These are phyloP conservation scores for Nestor notabilis DNA, from an alignment of 2,113 vertebrate genomes.

Conservation along the genomic window DNA sequence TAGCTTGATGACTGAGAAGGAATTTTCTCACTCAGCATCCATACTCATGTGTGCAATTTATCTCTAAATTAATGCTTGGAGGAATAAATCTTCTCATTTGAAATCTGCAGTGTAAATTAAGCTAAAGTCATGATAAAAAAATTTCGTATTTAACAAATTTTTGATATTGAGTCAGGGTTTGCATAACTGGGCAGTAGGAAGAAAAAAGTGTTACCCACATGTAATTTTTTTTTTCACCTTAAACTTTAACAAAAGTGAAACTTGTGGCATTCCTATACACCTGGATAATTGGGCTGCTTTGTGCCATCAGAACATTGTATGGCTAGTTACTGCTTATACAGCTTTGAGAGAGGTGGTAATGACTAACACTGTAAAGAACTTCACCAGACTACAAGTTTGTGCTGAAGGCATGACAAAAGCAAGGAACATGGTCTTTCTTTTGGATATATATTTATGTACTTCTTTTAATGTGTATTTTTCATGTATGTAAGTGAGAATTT, in stretches of 20 bases:
- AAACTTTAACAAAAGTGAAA: not conserved
- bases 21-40: not conserved
- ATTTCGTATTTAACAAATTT: not conserved
- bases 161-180: not conserved
- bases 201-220: not conserved
- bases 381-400: not conserved
- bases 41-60: not conserved
- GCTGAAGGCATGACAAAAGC: not conserved
- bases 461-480: not conserved
- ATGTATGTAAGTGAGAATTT: not conserved
- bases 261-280: not conserved
- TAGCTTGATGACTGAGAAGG: not conserved
- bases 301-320: not conserved
- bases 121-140: not conserved
- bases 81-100: not conserved
- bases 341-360: not conserved
- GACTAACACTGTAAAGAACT: not conserved
- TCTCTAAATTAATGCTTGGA: not conserved
- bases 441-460: not conserved
- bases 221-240: not conserved
- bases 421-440: not conserved
- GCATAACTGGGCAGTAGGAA: not conserved
- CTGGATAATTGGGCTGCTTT: not conserved
- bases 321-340: not conserved
- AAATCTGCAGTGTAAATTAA: not conserved